Evolutionary conservation across 2,888 invertebrate genomes (phyloP), one percentile per base, ranked within the genome.

Genomic region (Urechis unicinctus): DNA sequence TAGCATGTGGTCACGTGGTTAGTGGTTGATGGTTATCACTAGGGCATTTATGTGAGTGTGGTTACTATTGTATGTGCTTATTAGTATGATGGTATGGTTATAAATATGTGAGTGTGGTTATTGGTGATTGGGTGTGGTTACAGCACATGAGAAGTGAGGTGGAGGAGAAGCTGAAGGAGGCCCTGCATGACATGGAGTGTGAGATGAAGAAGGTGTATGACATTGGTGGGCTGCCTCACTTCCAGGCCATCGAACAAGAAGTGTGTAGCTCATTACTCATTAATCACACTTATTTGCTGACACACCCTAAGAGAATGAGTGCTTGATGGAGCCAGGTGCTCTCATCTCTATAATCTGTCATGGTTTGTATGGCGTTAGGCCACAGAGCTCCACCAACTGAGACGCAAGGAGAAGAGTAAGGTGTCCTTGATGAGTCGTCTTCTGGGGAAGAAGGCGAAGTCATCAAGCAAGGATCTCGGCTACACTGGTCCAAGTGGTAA

Each of bases 201-300:
- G 88, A 88, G 73, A 75, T 88, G 66, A 82, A 85, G 64, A 86
- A 85, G 70, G 87, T 86, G 66, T 84, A 85, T 68, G 84, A 84
- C 63, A 84, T 83, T 62, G 83, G 83, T 57, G 82, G 81, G 59
- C 75, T 85, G 63, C 83, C 84, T 50, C 84, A 83, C 68, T 78
- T 85, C 55, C 83, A 83, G 65, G 59, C 52, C 24, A 52, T 56
- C n/a, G 51, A 59, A 48, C 45, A 59, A 24, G 59, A 59, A 45
- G 57, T 55, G 25, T 48, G 53, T 43, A 17, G 46, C 21, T 21
- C 36, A 9, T 36, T 36, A 36, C 36, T 9, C 36, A 36, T 36
- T 9, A n/a, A n/a, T n/a, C n/a, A n/a, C n/a, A n/a, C n/a, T n/a
- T n/a, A n/a, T n/a, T n/a, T n/a, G n/a, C n/a, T n/a, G n/a, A n/a